Base-by-base conservation (phyloP, 2,888 invertebrate genomes). In the Nephrocerus scutellatus region DNA sequence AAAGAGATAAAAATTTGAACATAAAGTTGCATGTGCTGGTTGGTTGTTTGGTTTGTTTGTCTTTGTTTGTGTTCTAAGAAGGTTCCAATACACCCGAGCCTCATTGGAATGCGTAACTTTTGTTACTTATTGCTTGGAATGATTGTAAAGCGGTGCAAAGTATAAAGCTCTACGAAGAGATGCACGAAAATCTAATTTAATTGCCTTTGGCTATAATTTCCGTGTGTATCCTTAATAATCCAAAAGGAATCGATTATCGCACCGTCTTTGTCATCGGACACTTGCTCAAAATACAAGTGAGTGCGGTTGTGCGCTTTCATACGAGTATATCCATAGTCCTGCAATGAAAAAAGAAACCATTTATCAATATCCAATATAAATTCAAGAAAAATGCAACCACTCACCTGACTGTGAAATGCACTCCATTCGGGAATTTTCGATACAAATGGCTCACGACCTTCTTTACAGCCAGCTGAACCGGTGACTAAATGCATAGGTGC, bases 401-500 rank as follows among this genome's bases (percentile, higher is more conserved):
- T 42, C 38, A 60, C 61, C 40, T 67, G 72, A 45, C 82, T 87
- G 20, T 86, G 79, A 65, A 85, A 83, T 2, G 91, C 92, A 29
- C 88, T 87, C 89, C 90, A 93, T 1, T 70, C 62, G 1, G 81
- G 80, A 51, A 62, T 59, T 19, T 57, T 52, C 14, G 73, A 57
- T 15, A 71, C 66, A 60, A 89, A 90, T 0, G 72, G 71, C 55
- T 95, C 93, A 8, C 83, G 80, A 1, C 80, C 78, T 64, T 91
- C 91, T 48, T 79, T 77, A 56, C 90, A 90, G n/a, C 92, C 92
- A 3, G 89, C 90, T 1, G 89, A 89, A 23, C 92, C 92, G 3
- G 88, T 88, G 48, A 77, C 80, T 59, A 98, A 75, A 62, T 98
- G 97, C 0, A 97, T 84, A 0, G 97, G 92, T 0, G 92, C 97